Base-by-base conservation (phyloP, 1,140 invertebrate genomes). In the Phortica variegata region DNA sequence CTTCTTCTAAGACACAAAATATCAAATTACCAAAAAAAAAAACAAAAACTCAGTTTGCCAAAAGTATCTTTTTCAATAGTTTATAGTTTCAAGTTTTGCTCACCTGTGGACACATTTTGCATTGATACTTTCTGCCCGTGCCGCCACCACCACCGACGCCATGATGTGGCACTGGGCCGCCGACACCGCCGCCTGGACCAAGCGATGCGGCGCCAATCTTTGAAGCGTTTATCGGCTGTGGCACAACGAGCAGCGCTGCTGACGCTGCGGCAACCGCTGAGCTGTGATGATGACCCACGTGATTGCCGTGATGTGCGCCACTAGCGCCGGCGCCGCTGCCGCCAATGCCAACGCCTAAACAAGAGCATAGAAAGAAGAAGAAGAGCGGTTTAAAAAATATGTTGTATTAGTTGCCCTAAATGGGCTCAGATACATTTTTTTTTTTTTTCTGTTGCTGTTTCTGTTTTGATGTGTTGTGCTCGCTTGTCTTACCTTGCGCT, bases 101-200 rank as follows among this genome's bases (percentile, higher is more conserved):
- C 79, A 97, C 94, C 91, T 96, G 92, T 55, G 94, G 93, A 79
- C 94, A 97, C 93, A 97, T 97, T 80, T 97, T 97, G 85, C 94
- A 97, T 77, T 95, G 91, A 81, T 97, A 97, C 77, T 95, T 95
- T 77, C 87, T 76, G 60, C 82, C 77, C 58, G 80, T 77, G 38
- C 51, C 45, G 12, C 56, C 56, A 33, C 51, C 45, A 12, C 56
- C 56, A 33, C 60, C 44, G 2, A 54, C 32, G 18, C 83, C 84
- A 58, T 85, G 84, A 56, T 79, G 77, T 15, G 76, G 77, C 3
- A 60, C 60, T 43, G 70, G 58, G 46, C 77, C 77, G 57, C 85
- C 80, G 61, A 36, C 51, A 29, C 26, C 26, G 12, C 60, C 63
- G 19, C 60, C 60, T 50, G 36, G 36, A 5, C 41, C 41, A n/a